Evolutionary conservation across 2,888 invertebrate genomes (phyloP).

Genomic region (Gryllus longicercus): DNA sequence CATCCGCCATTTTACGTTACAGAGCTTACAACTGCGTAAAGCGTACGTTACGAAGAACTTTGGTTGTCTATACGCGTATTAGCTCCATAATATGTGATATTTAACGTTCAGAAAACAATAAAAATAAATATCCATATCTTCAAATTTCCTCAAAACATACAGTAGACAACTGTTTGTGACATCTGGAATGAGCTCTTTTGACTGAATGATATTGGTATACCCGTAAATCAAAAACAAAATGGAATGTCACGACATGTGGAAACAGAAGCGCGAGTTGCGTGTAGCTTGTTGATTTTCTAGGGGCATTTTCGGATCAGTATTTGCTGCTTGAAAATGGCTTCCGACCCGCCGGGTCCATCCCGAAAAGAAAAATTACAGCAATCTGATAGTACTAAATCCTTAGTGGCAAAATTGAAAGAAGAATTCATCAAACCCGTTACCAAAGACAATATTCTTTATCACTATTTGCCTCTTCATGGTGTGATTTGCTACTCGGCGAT

Average conservation of each 20-base stretch:
- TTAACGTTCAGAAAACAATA: too few relatives aligned
- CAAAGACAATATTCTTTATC: slow-evolving; percentile 66
- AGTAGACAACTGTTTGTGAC: too few relatives aligned
- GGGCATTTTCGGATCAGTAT: neutral
- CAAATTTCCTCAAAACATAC: too few relatives aligned
- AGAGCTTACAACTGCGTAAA: neutral
- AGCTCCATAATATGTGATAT: too few relatives aligned
- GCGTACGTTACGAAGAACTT: too few relatives aligned
- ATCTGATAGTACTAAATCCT: neutral
- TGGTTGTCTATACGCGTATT: too few relatives aligned
- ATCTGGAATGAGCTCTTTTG: too few relatives aligned
- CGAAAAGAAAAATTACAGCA: neutral
- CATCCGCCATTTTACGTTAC: neutral
- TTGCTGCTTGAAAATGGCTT: neutral
- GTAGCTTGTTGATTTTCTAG: neutral
- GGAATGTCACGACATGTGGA: neutral
- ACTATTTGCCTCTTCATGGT: slow-evolving; percentile 74
- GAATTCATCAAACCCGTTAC: slow-evolving; percentile 59
- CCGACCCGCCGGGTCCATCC: neutral
- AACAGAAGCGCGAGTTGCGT: neutral
- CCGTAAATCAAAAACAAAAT: neutral
- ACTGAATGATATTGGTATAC: neutral
- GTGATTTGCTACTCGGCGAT: slow-evolving; percentile 72
- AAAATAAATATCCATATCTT: too few relatives aligned
- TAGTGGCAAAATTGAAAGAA: slow-evolving; percentile 4